Evolutionary conservation across 2,888 invertebrate species (phyloP), one percentile per base, ranked within the genome.

Genomic region (Ophioninae sp.): DNA sequence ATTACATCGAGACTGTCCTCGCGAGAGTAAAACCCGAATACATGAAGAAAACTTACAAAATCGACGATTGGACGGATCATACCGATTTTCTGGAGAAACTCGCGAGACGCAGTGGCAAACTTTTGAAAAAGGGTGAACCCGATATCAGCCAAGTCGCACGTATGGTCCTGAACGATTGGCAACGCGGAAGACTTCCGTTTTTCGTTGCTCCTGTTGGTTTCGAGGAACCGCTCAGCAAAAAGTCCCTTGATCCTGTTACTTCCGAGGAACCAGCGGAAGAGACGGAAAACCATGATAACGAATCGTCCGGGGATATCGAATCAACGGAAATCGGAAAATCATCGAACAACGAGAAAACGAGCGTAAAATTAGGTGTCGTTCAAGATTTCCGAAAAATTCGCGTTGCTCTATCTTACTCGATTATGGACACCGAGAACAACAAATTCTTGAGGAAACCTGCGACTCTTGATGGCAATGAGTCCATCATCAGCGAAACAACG

Each of bases 81-180:
- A 95, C 95, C 71, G 97, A 99, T 89, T 99, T 99, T 92, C 93
- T 99, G 80, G 98, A 98, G 90, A 97, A 98, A 93, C 92, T 99
- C 88, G 98, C 99, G 0, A 94, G 95, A 72, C 95, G 96, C 86
- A 95, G 95, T 13, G 99, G 99, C 0, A 98, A 98, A 93, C 94
- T 99, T 76, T 93, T 98, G 10, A 99, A 99, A 93, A 98, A 98
- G 88, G 99, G 99, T n/a, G 99, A 99, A 91, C 98, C 99, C 10
- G 99, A 99, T 93, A 94, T 98, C 23, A 94, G 95, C 71, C 97
- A 97, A 83, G 97, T 97, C 0, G 96, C 99, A 0, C 96, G 97
- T 92, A 99, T 99, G 97, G 96, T 99, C 10, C 94, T 99, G 2
- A 99, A 99, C 94, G 99, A 99, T 93, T 99, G 98, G 97, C 99